Evolutionary conservation across 2,888 invertebrate species (phyloP).

Genomic region (Xestobium rufovillosum): DNA sequence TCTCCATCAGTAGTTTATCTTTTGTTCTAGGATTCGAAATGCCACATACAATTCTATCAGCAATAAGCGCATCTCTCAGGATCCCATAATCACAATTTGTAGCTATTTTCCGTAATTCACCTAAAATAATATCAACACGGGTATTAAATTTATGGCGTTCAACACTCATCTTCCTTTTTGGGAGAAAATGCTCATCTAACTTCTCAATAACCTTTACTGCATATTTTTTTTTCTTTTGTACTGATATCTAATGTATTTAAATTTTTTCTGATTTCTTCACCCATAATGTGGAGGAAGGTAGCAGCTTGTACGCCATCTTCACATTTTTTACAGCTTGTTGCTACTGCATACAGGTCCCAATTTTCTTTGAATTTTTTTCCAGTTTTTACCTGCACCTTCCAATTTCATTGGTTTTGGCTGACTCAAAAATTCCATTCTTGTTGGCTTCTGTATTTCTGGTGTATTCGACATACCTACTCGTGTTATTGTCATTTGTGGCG

Average conservation of each 20-base stretch:
- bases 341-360: no score
- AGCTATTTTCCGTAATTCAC: no score
- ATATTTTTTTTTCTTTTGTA: conserved; percentile 11
- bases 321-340: conserved; percentile 9
- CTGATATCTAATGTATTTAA: conserved; percentile 15
- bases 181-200: conserved; percentile 17
- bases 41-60: no score
- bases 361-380: conserved; percentile 16
- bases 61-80: no score
- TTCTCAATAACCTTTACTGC: conserved; percentile 9
- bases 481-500: no score
- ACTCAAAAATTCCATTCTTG: conserved; percentile 12
- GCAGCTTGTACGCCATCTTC: conserved; percentile 13
- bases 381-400: conserved; percentile 16
- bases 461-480: neutral
- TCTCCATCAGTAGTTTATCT: no score
- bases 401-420: conserved; percentile 16
- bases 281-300: conserved; percentile 15
- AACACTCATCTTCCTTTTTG: conserved; percentile 13
- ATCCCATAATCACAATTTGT: no score
- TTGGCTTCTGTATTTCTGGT: conserved; percentile 1
- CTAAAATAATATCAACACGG: no score
- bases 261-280: conserved; percentile 16
- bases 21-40: no score
- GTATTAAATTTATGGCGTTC: no score